Base-by-base conservation (phyloP, 2,888 invertebrate genomes). In the Andrena flavipes region DNA sequence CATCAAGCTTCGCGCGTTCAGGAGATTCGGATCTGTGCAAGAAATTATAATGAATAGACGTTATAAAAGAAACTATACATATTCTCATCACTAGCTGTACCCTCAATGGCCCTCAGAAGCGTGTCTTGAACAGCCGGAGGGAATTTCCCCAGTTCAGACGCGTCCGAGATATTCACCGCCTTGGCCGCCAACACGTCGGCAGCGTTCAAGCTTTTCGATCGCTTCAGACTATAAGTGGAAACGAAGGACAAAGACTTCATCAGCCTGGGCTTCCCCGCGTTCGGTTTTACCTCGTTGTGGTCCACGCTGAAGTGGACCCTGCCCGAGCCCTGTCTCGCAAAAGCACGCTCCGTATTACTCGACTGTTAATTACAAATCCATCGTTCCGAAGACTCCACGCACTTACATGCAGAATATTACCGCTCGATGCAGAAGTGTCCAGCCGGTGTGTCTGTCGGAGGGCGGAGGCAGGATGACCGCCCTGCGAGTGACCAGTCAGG, bases 141-240 rank as follows among this genome's bases (percentile, higher is more conserved):
- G 93, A 98, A 97, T 91, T 95, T 96, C 16, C 97, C 97, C 82
- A 98, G 95, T 90, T 97, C 97, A 0, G 97, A 96, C 2, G 96
- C 96, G 84, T 97, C 97, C 3, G 93, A 89, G 56, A 93, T 91
- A 62, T 90, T 92, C 65, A 92, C 90, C 1, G 96, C 96, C 42
- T 96, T 96, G 48, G 96, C 93, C 3, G 95, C 94, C 60, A 96
- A 91, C 13, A 96, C 96, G 91, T 97, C 97, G 0, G 97, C 96
- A 0, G 97, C 96, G 10, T 97, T 97, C 88, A 98, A 94, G 76
- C 97, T 97, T 94, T 97, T 98, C 80, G 97, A 97, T 65, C 98
- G 95, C 94, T 98, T 97, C 82, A 97, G 93, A n/a, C 95, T 94
- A 64, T 93, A 92, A 42, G 92, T 89, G 1, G 93, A 92, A 23